A percentile compares a stretch with the other conserved stretches of the same genome.
Evolutionary conservation across 1,140 invertebrate genomes (phyloP).

Genomic region (Gerris buenoi): DNA sequence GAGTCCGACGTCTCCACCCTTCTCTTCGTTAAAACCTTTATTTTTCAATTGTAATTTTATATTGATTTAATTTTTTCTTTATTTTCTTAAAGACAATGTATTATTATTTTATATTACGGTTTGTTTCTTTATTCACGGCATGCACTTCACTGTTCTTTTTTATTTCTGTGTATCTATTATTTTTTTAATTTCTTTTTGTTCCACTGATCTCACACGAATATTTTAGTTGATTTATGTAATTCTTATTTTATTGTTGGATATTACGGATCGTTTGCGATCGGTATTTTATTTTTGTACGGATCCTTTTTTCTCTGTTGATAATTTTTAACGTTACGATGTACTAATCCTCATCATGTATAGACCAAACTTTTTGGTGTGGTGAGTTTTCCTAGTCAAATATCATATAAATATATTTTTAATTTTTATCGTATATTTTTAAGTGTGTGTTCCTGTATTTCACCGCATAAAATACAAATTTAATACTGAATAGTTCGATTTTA

Average conservation of each 20-base stretch:
- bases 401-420: slow-evolving; percentile 14
- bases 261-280: too few species aligned
- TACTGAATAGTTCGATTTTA: slow-evolving; percentile 13
- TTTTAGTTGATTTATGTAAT: slow-evolving; percentile 6
- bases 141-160: too few species aligned
- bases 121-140: slow-evolving; percentile 1
- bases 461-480: slow-evolving; percentile 14
- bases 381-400: slow-evolving; percentile 27
- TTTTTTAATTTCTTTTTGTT: slow-evolving; percentile 11
- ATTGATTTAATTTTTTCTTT: too few species aligned
- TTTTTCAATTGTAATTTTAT: too few species aligned
- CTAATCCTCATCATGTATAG: slow-evolving; percentile 17
- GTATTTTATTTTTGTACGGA: too few species aligned
- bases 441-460: slow-evolving; percentile 20
- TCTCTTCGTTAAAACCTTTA: too few species aligned
- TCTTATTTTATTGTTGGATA: too few species aligned
- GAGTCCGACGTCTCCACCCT: too few species aligned
- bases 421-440: slow-evolving; percentile 14
- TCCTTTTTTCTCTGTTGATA: slow-evolving; percentile 12
- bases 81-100: not conserved
- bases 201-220: slow-evolving; percentile 16
- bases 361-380: slow-evolving; percentile 22
- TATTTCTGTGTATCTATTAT: too few species aligned
- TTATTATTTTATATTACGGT: not conserved
- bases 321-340: slow-evolving; percentile 8